Percentiles rank a stretch among this genome's conserved stretches.
Conservation (phyloP, 2,797 vertebrate genomes). For the Jordanella pulchra region DNA sequence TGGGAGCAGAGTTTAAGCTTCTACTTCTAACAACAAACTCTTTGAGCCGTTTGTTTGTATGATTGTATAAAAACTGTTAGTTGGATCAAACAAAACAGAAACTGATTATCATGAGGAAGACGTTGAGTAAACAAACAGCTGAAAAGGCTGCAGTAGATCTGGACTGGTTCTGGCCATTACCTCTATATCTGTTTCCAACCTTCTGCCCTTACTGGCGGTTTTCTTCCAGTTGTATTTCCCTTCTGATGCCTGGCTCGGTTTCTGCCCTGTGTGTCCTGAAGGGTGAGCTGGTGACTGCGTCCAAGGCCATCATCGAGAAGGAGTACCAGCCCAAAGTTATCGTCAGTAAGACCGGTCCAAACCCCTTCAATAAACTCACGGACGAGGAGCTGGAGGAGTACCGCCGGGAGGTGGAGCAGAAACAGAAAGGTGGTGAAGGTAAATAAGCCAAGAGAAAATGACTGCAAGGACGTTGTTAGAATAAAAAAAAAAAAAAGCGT, state of each 20-base stretch:
- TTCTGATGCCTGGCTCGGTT: not conserved
- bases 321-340: conserved; percentile 96
- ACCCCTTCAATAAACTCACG: conserved; percentile 94
- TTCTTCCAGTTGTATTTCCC: not conserved
- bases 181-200: conserved; percentile 5
- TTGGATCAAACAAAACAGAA: not conserved
- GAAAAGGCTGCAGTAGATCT: not conserved
- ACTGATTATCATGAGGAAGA: not conserved
- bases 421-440: conserved; percentile 92
- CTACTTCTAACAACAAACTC: too few species aligned
- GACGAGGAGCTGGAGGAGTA: conserved; percentile 96
- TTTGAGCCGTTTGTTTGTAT: not conserved
- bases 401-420: conserved; percentile 92
- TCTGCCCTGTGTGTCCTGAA: conserved; percentile 66
- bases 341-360: conserved; percentile 93
- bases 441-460: conserved; percentile 14
- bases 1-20: not conserved
- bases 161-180: not conserved
- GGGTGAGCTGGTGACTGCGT: conserved; percentile 97
- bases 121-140: not conserved
- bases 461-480: too few species aligned
- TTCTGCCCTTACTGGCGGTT: conserved; percentile 10
- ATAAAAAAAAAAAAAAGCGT: too few species aligned
- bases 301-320: conserved; percentile 99
- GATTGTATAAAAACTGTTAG: not conserved